Percentiles rank a stretch among this genome's conserved stretches.
phyloP scores from a whole-genome alignment of 1,140 invertebrate species.

The Drosophila persimilis region DNA sequence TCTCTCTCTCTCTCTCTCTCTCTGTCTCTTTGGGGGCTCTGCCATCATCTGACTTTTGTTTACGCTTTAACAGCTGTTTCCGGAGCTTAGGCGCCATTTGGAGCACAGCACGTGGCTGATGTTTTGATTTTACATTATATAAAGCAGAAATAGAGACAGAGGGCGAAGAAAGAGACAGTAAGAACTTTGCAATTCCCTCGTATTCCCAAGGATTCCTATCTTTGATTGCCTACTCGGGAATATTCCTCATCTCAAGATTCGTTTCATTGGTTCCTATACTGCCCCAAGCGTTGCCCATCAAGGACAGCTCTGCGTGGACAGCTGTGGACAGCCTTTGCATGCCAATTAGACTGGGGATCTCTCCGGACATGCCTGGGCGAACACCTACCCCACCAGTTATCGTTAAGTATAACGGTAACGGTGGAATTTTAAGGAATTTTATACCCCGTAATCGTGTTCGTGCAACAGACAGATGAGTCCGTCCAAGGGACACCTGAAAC shows the following conservation, averaged over 20 bases:
- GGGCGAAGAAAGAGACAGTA: neutral
- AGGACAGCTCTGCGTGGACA: constrained; percentile 49
- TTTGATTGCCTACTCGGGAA: neutral
- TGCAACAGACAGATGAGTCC: too few species aligned
- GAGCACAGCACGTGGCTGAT: constrained; percentile 42
- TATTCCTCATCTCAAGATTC: neutral
- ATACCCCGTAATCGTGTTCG: too few species aligned
- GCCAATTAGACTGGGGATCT: constrained; percentile 71
- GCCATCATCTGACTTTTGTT: constrained; percentile 63
- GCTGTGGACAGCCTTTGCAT: constrained; percentile 68
- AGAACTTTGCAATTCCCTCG: neutral
- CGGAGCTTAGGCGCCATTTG: neutral
- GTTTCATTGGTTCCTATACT: neutral
- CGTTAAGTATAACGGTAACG: constrained; percentile 60
- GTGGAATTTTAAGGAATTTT: constrained; percentile 27
- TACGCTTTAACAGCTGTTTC: constrained; percentile 60
- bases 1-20: neutral
- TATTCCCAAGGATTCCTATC: too few species aligned
- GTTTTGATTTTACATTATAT: constrained; percentile 40
- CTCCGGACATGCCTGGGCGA: constrained; percentile 24
- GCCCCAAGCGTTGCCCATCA: constrained; percentile 26
- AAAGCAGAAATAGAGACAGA: constrained; percentile 2
- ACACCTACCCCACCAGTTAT: constrained; percentile 16
- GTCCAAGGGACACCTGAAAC: too few species aligned
- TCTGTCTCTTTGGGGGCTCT: constrained; percentile 8